Evolutionary conservation across 2,797 vertebrate genomes (phyloP).

Genomic region (Columba guinea): DNA sequence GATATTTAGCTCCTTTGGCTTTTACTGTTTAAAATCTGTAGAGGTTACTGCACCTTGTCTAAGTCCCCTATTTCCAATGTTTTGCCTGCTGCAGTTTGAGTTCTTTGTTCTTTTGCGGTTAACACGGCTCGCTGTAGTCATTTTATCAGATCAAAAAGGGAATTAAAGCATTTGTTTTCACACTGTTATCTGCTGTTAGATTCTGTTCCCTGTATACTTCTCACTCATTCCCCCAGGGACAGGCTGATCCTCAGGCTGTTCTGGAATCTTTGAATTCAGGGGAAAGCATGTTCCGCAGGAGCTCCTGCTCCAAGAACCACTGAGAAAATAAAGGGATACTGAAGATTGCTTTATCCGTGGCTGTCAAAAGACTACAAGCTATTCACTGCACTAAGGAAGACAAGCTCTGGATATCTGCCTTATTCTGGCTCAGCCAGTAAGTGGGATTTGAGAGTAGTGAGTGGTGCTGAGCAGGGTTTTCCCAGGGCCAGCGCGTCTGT

Average conservation of each 20-base stretch:
- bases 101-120: not conserved
- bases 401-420: not conserved
- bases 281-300: not conserved
- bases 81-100: not conserved
- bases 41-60: not conserved
- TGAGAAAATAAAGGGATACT: not conserved
- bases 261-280: not conserved
- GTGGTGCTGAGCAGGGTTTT: not conserved
- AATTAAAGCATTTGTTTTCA: not conserved
- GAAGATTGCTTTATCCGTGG: not conserved
- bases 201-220: not conserved
- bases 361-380: not conserved
- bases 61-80: not conserved
- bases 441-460: rapidly evolving
- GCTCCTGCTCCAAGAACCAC: not conserved
- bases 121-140: not conserved
- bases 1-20: not conserved
- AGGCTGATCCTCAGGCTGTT: not conserved
- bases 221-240: not conserved
- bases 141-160: not conserved
- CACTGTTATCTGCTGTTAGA: not conserved
- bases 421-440: not conserved
- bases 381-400: not conserved
- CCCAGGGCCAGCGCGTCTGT: too few relatives aligned
- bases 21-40: not conserved